Conservation (phyloP, 1,140 invertebrate genomes). For the Drosophila pseudoananassae region DNA sequence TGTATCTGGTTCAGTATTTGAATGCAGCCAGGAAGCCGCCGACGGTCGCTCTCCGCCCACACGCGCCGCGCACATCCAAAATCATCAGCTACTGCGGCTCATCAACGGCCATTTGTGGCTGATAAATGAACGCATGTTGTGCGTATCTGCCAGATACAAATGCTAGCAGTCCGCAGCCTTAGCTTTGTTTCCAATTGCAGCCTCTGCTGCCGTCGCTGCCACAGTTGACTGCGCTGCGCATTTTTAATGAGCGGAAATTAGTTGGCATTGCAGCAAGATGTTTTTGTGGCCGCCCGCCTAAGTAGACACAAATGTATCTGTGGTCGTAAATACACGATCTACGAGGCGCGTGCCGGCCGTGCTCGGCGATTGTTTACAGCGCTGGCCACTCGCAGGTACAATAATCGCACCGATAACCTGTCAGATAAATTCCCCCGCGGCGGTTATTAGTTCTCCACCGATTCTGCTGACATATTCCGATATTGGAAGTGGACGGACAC, state of each 20-base stretch:
- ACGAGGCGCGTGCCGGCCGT: conserved; percentile 47
- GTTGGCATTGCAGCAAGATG: conserved; percentile 67
- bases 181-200: conserved; percentile 19
- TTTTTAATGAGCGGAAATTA: conserved; percentile 81
- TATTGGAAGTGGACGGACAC: neutral
- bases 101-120: conserved; percentile 44
- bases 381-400: conserved; percentile 29
- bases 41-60: conserved; percentile 58
- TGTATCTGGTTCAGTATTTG: conserved; percentile 14
- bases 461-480: neutral
- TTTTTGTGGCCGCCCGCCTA: conserved; percentile 31
- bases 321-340: conserved; percentile 60
- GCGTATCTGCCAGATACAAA: conserved; percentile 74
- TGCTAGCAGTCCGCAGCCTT: conserved; percentile 37
- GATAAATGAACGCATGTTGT: conserved; percentile 77
- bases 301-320: conserved; percentile 44
- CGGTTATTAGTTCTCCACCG: conserved; percentile 42
- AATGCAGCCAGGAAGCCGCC: conserved; percentile 46
- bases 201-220: conserved; percentile 5
- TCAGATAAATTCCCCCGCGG: conserved; percentile 67
- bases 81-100: conserved; percentile 56
- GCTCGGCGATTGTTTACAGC: conserved; percentile 22
- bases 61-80: conserved; percentile 55
- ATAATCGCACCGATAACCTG: conserved; percentile 61
- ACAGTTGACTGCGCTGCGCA: conserved; percentile 39